A percentile compares a stretch with the other conserved stretches of the same genome.
These are phyloP conservation scores for Procambarus virginalis DNA, from an alignment of 1,140 invertebrate genomes.

Conservation along the genomic window DNA sequence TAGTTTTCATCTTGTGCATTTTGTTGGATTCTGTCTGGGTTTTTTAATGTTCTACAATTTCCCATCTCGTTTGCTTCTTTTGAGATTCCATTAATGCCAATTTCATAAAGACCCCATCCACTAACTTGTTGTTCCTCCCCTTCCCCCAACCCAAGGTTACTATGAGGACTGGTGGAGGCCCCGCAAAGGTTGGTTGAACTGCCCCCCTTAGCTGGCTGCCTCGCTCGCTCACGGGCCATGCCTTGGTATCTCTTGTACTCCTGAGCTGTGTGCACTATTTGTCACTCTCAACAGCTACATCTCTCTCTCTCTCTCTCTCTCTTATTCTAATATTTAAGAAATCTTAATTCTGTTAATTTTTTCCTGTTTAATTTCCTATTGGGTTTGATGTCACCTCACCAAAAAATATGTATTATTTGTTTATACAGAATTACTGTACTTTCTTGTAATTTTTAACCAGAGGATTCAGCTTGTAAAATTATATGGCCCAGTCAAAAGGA, in stretches of 20 bases:
- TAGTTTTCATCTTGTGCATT: not conserved
- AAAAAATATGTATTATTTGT: not conserved
- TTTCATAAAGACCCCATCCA: not conserved
- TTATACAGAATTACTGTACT: not conserved
- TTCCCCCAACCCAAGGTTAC: conserved; percentile 90
- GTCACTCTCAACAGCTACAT: not conserved
- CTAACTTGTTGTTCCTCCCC: conserved; percentile 83
- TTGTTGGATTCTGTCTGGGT: not conserved
- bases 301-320: not conserved
- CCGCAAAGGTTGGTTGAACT: conserved; percentile 86
- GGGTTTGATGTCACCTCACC: not conserved
- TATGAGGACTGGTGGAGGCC: conserved; percentile 97
- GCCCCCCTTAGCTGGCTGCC: conserved; percentile 21
- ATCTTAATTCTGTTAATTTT: not conserved
- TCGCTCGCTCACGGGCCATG: conserved; percentile 28
- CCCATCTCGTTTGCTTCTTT: not conserved
- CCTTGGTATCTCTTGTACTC: not conserved
- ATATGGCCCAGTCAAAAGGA: not conserved
- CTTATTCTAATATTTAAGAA: no score
- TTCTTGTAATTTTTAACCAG: not conserved
- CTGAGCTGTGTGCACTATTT: conserved; percentile 12
- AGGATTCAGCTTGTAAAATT: not conserved
- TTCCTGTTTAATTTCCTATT: not conserved
- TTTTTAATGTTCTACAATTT: not conserved
- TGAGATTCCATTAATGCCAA: not conserved